Percentiles rank a stretch among this genome's conserved stretches.
Evolutionary conservation across 2,888 invertebrate species (phyloP).

Genomic region (Lottia gigantea): DNA sequence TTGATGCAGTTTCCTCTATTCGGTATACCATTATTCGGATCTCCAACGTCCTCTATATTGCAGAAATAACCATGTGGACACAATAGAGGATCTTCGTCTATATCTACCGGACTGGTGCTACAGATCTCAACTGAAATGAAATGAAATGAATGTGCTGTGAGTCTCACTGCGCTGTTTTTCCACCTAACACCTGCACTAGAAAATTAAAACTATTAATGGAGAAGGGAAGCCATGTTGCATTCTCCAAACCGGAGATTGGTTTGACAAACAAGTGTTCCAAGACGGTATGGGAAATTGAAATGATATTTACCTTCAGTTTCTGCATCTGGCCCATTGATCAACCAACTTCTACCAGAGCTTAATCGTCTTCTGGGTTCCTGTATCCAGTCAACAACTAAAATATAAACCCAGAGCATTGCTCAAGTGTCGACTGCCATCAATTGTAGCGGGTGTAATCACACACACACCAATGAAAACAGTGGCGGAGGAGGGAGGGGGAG

Average conservation of each 20-base stretch:
- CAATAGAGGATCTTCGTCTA: conserved; percentile 56
- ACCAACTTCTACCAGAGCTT: conserved; percentile 42
- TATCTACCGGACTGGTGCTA: conserved; percentile 46
- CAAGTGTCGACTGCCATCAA: background rate
- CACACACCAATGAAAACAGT: no score
- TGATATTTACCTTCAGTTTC: conserved; percentile 29
- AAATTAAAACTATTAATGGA: no score
- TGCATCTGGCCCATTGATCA: conserved; percentile 34
- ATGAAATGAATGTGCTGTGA: background rate
- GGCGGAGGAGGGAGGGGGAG: no score
- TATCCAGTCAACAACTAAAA: conserved; percentile 54
- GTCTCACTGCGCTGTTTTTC: no score
- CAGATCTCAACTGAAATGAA: conserved; percentile 47
- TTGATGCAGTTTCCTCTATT: conserved; percentile 59
- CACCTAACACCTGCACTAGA: no score
- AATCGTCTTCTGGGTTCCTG: conserved; percentile 43
- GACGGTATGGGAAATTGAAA: background rate
- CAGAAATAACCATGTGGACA: conserved; percentile 63
- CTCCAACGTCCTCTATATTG: conserved; percentile 49
- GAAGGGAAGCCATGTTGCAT: background rate
- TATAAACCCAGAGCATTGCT: background rate
- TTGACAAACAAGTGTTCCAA: no score
- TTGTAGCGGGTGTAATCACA: no score
- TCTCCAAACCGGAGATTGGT: no score
- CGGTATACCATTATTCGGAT: conserved; percentile 46